A percentile compares a stretch with the other conserved stretches of the same genome.
Evolutionary conservation across 1,140 invertebrate genomes (phyloP).

Genomic region (Drosophila persimilis): DNA sequence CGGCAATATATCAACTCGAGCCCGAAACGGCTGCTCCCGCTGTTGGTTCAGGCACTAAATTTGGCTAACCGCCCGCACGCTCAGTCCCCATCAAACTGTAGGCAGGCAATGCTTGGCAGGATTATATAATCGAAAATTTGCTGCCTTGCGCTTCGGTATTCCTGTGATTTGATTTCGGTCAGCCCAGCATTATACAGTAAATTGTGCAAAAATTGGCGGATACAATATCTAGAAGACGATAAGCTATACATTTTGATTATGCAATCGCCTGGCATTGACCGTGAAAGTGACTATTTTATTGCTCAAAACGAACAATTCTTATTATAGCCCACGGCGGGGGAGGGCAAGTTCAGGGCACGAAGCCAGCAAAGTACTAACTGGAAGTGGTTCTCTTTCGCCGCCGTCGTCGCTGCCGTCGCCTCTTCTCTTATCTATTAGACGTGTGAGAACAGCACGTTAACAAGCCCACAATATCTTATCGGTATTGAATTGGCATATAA

Average conservation of each 20-base stretch:
- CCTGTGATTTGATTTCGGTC: conserved; percentile 20
- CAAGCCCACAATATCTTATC: conserved; percentile 43
- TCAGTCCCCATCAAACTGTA: conserved; percentile 53
- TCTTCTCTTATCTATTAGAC: conserved; percentile 30
- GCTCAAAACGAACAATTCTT: conserved; percentile 22
- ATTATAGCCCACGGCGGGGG: conserved; percentile 4
- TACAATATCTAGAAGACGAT: conserved; percentile 33
- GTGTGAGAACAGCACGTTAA: conserved; percentile 20
- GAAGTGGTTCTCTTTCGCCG: conserved; percentile 25
- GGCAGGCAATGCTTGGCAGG: background rate
- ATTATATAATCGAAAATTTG: conserved; percentile 47
- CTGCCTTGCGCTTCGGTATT: background rate
- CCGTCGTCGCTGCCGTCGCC: no score
- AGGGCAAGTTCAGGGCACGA: conserved; percentile 53
- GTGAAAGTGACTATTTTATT: conserved; percentile 37
- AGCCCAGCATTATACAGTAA: conserved; percentile 13
- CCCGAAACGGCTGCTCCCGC: no score
- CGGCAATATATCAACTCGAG: conserved; percentile 68
- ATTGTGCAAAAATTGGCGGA: conserved; percentile 6
- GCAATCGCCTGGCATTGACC: conserved; percentile 71
- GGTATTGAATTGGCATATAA: conserved; percentile 47
- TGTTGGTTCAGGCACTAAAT: conserved; percentile 45
- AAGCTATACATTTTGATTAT: conserved; percentile 41
- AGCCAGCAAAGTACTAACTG: conserved; percentile 32
- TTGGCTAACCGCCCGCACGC: conserved; percentile 34